These are phyloP conservation scores for fruit fly (Drosophila melanogaster) DNA, from an alignment of 1,140 invertebrate species.

Conservation along the genomic window DNA sequence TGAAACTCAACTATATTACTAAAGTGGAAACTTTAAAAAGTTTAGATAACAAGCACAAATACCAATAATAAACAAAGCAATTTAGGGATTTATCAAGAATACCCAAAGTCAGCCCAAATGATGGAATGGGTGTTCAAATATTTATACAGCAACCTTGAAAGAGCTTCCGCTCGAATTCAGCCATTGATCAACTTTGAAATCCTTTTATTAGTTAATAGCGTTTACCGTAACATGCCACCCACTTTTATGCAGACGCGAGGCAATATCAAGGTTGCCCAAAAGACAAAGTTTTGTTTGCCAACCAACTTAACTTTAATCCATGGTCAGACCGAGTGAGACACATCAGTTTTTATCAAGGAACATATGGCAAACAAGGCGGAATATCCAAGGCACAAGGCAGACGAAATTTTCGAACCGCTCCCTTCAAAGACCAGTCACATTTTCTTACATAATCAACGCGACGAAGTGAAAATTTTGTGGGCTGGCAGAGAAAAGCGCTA, in stretches of 20 bases:
- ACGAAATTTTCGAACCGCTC: background rate
- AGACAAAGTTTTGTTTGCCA: conserved; percentile 48
- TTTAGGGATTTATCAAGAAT: conserved; percentile 15
- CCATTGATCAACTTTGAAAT: conserved; percentile 64
- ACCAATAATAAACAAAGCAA: conserved; percentile 6
- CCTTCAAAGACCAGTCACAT: conserved; percentile 58
- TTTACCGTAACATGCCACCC: conserved; percentile 49
- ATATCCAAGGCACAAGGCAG: conserved; percentile 55
- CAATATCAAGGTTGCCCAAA: conserved; percentile 57
- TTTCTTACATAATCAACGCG: conserved; percentile 64
- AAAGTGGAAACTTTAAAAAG: background rate
- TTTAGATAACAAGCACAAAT: conserved; percentile 4
- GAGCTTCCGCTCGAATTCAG: conserved; percentile 17
- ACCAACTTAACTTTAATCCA: conserved; percentile 76
- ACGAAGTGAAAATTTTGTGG: conserved; percentile 46
- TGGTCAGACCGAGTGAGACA: conserved; percentile 39
- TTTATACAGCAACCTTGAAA: conserved; percentile 35
- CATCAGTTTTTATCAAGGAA: conserved; percentile 68
- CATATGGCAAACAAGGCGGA: conserved; percentile 50
- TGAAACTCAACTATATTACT: background rate
- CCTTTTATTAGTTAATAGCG: conserved; percentile 66
- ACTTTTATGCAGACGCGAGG: conserved; percentile 14
- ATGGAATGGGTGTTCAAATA: conserved; percentile 13
- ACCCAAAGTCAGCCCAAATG: background rate
- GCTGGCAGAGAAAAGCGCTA: conserved; percentile 9